Percentiles rank a stretch among this genome's conserved stretches.
phyloP scores from a whole-genome alignment of 2,797 vertebrate species.

The Salmo trutta region DNA sequence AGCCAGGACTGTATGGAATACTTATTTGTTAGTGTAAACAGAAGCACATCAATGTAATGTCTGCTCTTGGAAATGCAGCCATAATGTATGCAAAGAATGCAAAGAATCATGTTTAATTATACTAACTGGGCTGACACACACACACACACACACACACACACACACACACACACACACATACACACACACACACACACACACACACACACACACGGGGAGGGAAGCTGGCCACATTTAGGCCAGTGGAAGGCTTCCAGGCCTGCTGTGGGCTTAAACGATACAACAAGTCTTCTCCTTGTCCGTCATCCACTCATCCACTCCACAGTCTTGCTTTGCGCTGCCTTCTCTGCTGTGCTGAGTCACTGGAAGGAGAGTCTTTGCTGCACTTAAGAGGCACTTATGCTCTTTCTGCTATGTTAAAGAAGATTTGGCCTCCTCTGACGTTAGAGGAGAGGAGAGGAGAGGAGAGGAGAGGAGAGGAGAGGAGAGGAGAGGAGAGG shows the following conservation, averaged over 20 bases:
- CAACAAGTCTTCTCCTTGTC: background rate
- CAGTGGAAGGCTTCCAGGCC: background rate
- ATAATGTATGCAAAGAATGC: background rate
- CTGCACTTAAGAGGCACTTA: background rate
- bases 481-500: too few relatives aligned
- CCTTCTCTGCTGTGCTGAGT: background rate
- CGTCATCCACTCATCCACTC: background rate
- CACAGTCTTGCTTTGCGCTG: background rate
- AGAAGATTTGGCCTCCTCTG: background rate
- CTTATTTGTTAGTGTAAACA: background rate
- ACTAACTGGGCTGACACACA: background rate
- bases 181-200: background rate
- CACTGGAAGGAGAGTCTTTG: background rate
- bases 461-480: too few relatives aligned
- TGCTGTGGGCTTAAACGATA: background rate
- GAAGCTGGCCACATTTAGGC: background rate
- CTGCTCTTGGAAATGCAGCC: background rate
- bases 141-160: background rate
- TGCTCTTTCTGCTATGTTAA: background rate
- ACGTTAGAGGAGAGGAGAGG: background rate
- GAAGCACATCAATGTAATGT: background rate
- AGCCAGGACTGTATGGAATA: background rate
- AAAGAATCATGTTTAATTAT: conserved; percentile 6
- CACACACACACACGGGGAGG: background rate
- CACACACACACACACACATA: background rate